These are phyloP conservation scores for Cheilosia soror DNA, from an alignment of 2,888 invertebrate species.

Conservation along the genomic window DNA sequence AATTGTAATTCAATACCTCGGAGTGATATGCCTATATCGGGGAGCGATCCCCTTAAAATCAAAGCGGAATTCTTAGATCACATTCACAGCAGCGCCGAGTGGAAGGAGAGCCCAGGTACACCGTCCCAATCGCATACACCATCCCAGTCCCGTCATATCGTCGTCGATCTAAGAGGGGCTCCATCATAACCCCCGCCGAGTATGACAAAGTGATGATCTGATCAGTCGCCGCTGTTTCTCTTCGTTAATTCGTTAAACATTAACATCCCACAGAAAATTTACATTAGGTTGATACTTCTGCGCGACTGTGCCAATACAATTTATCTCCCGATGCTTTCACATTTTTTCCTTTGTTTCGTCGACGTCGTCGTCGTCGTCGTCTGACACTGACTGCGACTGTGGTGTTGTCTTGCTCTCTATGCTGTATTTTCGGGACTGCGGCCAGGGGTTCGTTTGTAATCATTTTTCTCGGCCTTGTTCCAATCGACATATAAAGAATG, in stretches of 20 bases:
- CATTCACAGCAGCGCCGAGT: slow-evolving; percentile 67
- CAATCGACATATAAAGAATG: slow-evolving; percentile 74
- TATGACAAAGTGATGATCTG: slow-evolving; percentile 78
- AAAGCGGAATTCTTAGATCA: slow-evolving; percentile 68
- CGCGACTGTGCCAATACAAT: slow-evolving; percentile 76
- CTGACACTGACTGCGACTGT: slow-evolving; percentile 5
- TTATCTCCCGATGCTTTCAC: slow-evolving; percentile 75
- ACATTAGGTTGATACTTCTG: slow-evolving; percentile 76
- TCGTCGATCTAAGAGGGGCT: slow-evolving; percentile 67
- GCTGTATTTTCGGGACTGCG: slow-evolving; percentile 34
- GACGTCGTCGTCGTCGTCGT: slow-evolving; percentile 48
- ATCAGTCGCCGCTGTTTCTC: slow-evolving; percentile 77
- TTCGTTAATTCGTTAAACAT: slow-evolving; percentile 77
- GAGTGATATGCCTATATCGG: slow-evolving; percentile 62
- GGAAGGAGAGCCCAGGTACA: too few relatives aligned
- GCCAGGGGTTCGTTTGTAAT: slow-evolving; percentile 60
- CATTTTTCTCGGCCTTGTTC: slow-evolving; percentile 75
- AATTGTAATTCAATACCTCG: slow-evolving; percentile 71
- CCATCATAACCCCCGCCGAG: slow-evolving; percentile 76
- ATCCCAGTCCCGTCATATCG: slow-evolving; percentile 71
- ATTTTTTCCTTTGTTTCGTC: slow-evolving; percentile 74
- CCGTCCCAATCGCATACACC: slow-evolving; percentile 20
- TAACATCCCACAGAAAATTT: slow-evolving; percentile 77
- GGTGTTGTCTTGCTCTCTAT: background rate
- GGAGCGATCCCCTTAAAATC: slow-evolving; percentile 61